Evolutionary conservation across 2,113 vertebrate genomes (phyloP), one percentile per base, ranked within the genome.

Genomic region (Acanthisitta chloris): DNA sequence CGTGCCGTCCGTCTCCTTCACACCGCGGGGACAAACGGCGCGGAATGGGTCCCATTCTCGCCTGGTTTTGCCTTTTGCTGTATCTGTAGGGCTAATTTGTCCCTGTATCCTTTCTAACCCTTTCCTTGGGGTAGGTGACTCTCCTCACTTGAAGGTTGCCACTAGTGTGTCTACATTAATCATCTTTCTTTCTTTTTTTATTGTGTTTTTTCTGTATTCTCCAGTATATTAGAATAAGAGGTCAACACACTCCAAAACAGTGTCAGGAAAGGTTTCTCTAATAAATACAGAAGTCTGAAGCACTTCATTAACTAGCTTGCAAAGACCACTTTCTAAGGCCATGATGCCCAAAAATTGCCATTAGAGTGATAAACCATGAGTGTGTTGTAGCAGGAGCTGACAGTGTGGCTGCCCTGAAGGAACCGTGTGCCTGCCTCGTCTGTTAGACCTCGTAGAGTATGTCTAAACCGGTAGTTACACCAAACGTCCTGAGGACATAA

Each of bases 41-140:
- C 4, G 33, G 70, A 31, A 1, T 34, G 10, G 40, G 33, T 16
- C 31, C 45, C 4, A 0, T 28, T 42, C 26, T 18, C 10, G 9
- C 12, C 24, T 34, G 65, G 57, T 8, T 36, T 10, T n/a, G 67
- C 62, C 48, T 29, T 10, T 25, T 36, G 1, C 34, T 23, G 7
- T 25, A 2, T 24, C 8, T 0, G 21, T 0, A 6, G n/a, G 67
- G 36, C 46, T 55, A 0, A 1, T 19, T 14, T 28, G 31, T 10
- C 42, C 42, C 18, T 14, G 0, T 19, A 2, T 17, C 29, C 17
- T 0, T 10, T 36, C 34, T 15, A 0, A 6, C 13, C n/a, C 10
- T 23, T 1, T 23, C 6, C 28, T 8, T 20, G 28, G 17, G 23
- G 6, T 6, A 17, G 40, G 28, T 38, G 25, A 18, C 13, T 48